A percentile compares a stretch with the other conserved stretches of the same genome.
Evolutionary conservation across 2,888 invertebrate species (phyloP).

Genomic region (Trachelus tabidus): DNA sequence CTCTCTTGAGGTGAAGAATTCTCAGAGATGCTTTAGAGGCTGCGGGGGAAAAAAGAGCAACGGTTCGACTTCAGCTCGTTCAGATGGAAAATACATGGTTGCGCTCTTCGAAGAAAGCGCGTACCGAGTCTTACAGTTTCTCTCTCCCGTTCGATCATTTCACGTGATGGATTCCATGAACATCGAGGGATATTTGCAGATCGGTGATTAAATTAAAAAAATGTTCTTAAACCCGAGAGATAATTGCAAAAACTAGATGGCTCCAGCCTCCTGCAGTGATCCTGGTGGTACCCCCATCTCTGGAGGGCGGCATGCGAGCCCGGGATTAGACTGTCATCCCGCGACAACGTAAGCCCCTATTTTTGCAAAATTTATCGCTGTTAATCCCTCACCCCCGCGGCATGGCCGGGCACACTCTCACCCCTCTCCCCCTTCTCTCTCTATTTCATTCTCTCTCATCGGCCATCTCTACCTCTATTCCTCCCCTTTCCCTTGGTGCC

Average conservation of each 20-base stretch:
- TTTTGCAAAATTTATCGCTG: conserved; percentile 67
- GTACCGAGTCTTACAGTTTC: neutral
- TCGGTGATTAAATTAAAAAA: conserved; percentile 12
- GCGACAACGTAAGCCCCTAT: conserved; percentile 66
- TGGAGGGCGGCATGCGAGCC: conserved; percentile 41
- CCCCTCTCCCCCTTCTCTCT: conserved; percentile 28
- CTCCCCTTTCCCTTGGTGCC: conserved; percentile 26
- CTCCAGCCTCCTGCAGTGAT: conserved; percentile 35
- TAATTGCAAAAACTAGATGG: conserved; percentile 57
- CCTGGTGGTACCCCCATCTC: conserved; percentile 39
- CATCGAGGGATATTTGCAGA: conserved; percentile 5
- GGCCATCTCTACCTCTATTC: neutral
- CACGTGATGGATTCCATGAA: conserved; percentile 24
- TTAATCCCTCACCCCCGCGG: conserved; percentile 61
- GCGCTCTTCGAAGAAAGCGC: neutral
- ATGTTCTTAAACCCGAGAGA: conserved; percentile 29
- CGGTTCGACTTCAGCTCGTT: no score
- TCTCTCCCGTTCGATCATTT: neutral
- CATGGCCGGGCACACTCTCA: conserved; percentile 31
- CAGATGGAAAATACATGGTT: no score
- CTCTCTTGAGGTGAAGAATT: neutral
- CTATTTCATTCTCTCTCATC: conserved; percentile 30
- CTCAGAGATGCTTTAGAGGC: neutral
- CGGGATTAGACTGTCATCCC: conserved; percentile 64
- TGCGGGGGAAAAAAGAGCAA: no score